Conservation (phyloP, 1,140 invertebrate species). For the Bombus sibiricus region DNA sequence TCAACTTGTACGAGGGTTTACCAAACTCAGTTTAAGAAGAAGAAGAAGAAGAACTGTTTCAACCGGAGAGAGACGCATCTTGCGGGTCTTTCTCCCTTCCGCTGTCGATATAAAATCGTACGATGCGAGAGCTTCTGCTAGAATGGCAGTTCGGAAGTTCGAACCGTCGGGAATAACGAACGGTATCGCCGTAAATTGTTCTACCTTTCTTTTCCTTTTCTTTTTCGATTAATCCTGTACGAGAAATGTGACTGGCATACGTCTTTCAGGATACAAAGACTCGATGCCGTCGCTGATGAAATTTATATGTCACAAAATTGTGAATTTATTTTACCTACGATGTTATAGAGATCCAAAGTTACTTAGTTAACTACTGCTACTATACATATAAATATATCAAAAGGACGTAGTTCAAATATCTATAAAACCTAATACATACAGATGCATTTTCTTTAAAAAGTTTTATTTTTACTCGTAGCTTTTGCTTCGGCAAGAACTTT, state of each 20-base stretch:
- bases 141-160: slow-evolving; percentile 74
- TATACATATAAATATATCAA: no score
- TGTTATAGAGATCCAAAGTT: no score
- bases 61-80: slow-evolving; percentile 72
- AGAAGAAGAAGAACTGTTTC: slow-evolving; percentile 78
- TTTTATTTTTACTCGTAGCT: background rate
- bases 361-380: no score
- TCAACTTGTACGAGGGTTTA: slow-evolving; percentile 81
- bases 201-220: slow-evolving; percentile 17
- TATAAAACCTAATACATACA: background rate
- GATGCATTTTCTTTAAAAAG: background rate
- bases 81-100: slow-evolving; percentile 63
- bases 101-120: slow-evolving; percentile 76
- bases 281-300: background rate
- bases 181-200: slow-evolving; percentile 53
- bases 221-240: slow-evolving; percentile 19
- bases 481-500: background rate
- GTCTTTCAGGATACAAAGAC: background rate
- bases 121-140: slow-evolving; percentile 66
- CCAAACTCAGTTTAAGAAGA: slow-evolving; percentile 82
- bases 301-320: background rate
- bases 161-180: slow-evolving; percentile 66
- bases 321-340: no score
- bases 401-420: background rate
- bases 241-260: background rate